Percentiles rank a stretch among this genome's conserved stretches.
phyloP scores from a whole-genome alignment of 2,797 vertebrate species.

The Acanthurus leucopareius region DNA sequence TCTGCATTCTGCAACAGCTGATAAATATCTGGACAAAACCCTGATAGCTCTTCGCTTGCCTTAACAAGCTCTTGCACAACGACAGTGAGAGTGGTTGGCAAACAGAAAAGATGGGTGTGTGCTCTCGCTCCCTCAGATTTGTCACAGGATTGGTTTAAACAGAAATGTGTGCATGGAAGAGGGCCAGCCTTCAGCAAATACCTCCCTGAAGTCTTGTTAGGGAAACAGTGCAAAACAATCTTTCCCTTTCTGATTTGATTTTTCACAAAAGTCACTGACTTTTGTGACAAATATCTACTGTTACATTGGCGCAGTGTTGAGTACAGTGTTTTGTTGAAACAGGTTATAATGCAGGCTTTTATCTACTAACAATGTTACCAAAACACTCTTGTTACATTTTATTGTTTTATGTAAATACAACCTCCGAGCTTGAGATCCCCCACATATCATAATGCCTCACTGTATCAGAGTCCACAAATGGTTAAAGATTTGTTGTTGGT shows the following conservation, averaged over 20 bases:
- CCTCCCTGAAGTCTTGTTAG: constrained; percentile 5
- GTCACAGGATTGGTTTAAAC: constrained; percentile 69
- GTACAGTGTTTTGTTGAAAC: not conserved
- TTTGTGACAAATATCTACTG: too few species aligned
- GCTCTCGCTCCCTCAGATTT: constrained; percentile 49
- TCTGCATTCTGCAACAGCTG: constrained; percentile 14
- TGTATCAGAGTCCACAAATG: constrained; percentile 51
- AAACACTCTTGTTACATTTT: constrained; percentile 54
- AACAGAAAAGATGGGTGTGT: constrained; percentile 73
- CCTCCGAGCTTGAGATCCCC: constrained; percentile 6
- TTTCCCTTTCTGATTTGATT: constrained; percentile 27
- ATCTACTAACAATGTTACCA: constrained; percentile 29
- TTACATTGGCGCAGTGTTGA: too few species aligned
- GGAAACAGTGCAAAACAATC: constrained; percentile 30
- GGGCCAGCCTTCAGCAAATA: constrained; percentile 47
- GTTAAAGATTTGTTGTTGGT: constrained; percentile 72
- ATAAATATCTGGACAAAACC: constrained; percentile 22
- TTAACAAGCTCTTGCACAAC: constrained; percentile 77
- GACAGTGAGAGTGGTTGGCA: constrained; percentile 62
- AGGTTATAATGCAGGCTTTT: constrained; percentile 14
- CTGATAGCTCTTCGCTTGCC: constrained; percentile 59
- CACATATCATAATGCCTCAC: not conserved
- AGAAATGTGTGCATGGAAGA: constrained; percentile 46
- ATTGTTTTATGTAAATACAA: constrained; percentile 63
- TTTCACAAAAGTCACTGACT: not conserved